Base-by-base conservation (phyloP, 2,113 vertebrate genomes). In the Chlamydotis undulata region DNA sequence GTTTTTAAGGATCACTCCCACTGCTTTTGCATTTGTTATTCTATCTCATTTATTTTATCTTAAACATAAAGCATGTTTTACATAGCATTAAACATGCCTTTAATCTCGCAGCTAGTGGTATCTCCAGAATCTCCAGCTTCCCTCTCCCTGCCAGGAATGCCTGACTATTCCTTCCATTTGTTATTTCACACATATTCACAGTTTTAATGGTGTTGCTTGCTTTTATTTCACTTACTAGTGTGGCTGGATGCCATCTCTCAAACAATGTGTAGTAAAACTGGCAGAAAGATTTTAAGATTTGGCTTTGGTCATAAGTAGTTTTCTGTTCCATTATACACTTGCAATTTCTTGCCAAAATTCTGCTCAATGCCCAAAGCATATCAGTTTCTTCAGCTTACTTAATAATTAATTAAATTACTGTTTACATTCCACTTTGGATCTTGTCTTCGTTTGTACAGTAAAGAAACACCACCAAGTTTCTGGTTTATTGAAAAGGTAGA, bases 371-470 rank as follows among this genome's bases (percentile, higher is more conserved):
- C 70, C 83, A 78, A 90, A 77, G 45, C 60, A 47, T 95, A 97
- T 80, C 83, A 67, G 52, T 89, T 84, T 92, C 90, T 92, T 95
- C 80, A 92, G 87, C 80, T 93, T 67, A 71, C 49, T 90, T 83
- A 96, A 78, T 88, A 95, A 97, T 93, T 94, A 89, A 89, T 91
- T 95, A 91, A 90, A 89, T 86, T 96, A 93, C 79, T 82, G 60
- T 94, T 90, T 96, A 64, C 59, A 90, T 91, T 94, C 71, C 49
- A 89, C 82, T 94, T 86, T 96, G 80, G 83, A 97, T 94, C 53
- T 73, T 93, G 68, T 79, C 94, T 94, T 86, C 8, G 1, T 69
- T 88, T 79, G 80, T 71, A 86, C 86, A 95, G 71, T 83, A 93
- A 84, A 82, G 83, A 67, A 94, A 86, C 60, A 61, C 19, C 73